Evolutionary conservation across 2,797 vertebrate genomes (phyloP), one percentile per base, ranked within the genome.

Genomic region (Allobates femoralis): DNA sequence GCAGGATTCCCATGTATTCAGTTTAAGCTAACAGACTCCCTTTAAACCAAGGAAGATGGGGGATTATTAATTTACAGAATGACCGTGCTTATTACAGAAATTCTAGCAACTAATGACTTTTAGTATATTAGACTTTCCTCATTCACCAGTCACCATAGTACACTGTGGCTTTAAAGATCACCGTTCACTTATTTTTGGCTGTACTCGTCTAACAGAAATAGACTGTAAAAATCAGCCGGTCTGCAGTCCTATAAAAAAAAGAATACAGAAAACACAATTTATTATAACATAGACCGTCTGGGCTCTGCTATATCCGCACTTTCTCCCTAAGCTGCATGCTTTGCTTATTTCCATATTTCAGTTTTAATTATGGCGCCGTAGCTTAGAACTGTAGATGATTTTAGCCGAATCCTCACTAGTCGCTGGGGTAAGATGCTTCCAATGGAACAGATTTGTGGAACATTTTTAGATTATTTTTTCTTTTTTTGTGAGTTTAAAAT

Each of bases 391-490:
- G 26, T 62, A 53, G 41, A 74, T 46, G 34, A 74, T 74, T 84
- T 74, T 34, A 21, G 76, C 51, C 37, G 53, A 78, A 69, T 56
- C 75, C 16, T 69, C 62, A 28, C 53, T 71, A 55, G 55, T 66
- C 78, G 41, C 58, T 26, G n/a, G 21, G 55, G 50, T 66, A 34
- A 81, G 41, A 30, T 30, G 26, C 28, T 64, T 75, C 75, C 77
- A 66, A 67, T 55, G 32, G 58, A 80, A 76, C 78, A 66, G 71
- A 81, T 28, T 64, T 81, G 64, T 64, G 69, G 26, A 41, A 55
- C 41, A 56, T 81, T 86, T 86, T 86, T 23, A 46, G 50, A 30
- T 32, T 23, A 69, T 81, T 23, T 81, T n/a, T 81, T 77, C 30
- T 56, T 77, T 69, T 69, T 69, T 55, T 69, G 62, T 69, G 41